A percentile compares a stretch with the other conserved stretches of the same genome.
phyloP scores from a whole-genome alignment of 2,797 vertebrate genomes.

The Sibirionetta formosa region DNA sequence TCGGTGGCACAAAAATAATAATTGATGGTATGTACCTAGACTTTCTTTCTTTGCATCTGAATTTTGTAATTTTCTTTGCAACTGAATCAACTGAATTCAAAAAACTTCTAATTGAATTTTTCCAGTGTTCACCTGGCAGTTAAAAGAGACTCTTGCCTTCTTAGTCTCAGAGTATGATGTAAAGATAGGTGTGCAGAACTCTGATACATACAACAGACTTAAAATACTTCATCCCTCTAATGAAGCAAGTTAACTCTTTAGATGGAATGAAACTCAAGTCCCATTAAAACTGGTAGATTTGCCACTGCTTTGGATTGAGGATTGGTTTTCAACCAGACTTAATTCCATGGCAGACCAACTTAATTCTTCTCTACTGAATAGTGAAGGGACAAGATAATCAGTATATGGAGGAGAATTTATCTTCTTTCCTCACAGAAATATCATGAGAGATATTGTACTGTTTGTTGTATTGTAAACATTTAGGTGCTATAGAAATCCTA shows the following conservation, averaged over 20 bases:
- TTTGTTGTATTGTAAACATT: background rate
- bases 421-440: background rate
- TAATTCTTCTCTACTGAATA: background rate
- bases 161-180: background rate
- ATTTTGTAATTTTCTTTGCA: background rate
- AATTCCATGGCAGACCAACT: background rate
- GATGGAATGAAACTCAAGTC: background rate
- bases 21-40: constrained; percentile 87
- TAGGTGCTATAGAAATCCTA: background rate
- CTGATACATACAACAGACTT: background rate
- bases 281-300: background rate
- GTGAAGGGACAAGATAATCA: background rate
- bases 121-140: background rate
- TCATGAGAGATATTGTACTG: background rate
- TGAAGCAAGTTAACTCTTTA: background rate
- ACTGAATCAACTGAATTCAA: background rate
- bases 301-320: background rate
- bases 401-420: background rate
- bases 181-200: background rate
- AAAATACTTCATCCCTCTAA: background rate
- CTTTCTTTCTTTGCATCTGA: background rate
- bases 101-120: background rate
- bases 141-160: background rate
- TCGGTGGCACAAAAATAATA: constrained; percentile 91
- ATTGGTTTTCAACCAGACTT: background rate